Conservation (phyloP, 2,797 vertebrate species). For the Pangasius sanitwongsei region DNA sequence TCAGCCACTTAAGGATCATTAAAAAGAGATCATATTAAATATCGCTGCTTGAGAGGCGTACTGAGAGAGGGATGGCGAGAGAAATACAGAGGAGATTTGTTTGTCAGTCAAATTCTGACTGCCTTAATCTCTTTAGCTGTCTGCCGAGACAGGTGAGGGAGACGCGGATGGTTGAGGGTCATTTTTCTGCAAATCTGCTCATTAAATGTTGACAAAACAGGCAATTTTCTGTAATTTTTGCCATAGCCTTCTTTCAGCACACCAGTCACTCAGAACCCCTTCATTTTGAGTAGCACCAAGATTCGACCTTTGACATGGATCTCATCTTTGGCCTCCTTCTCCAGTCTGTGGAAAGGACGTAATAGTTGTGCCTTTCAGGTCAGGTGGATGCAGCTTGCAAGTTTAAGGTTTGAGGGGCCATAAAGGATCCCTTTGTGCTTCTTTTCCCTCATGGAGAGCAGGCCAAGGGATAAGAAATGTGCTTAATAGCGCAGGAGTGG, state of each 20-base stretch:
- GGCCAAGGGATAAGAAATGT: conserved; percentile 89
- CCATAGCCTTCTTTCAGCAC: conserved; percentile 82
- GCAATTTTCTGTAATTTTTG: conserved; percentile 93
- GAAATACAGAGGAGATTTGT: conserved; percentile 86
- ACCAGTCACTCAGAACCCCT: conserved; percentile 81
- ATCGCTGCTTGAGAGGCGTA: conserved; percentile 79
- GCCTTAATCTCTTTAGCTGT: conserved; percentile 80
- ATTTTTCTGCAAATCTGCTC: conserved; percentile 84
- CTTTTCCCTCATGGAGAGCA: conserved; percentile 71
- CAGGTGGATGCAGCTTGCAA: conserved; percentile 76
- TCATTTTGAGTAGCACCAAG: conserved; percentile 84
- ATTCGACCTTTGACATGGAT: conserved; percentile 86
- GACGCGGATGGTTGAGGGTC: conserved; percentile 67
- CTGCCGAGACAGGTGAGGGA: conserved; percentile 69
- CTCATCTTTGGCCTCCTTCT: conserved; percentile 67
- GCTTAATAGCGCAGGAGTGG: conserved; percentile 90
- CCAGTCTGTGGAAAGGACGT: conserved; percentile 75
- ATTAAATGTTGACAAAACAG: conserved; percentile 98
- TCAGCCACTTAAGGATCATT: conserved; percentile 89
- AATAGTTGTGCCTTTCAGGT: conserved; percentile 93
- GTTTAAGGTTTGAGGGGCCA: conserved; percentile 76
- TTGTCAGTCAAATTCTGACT: conserved; percentile 86
- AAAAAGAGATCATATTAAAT: conserved; percentile 95
- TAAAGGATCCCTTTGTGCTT: conserved; percentile 90
- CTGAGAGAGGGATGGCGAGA: conserved; percentile 77